Conservation (phyloP, 2,888 invertebrate species). For the Eupithecia pulchellata region DNA sequence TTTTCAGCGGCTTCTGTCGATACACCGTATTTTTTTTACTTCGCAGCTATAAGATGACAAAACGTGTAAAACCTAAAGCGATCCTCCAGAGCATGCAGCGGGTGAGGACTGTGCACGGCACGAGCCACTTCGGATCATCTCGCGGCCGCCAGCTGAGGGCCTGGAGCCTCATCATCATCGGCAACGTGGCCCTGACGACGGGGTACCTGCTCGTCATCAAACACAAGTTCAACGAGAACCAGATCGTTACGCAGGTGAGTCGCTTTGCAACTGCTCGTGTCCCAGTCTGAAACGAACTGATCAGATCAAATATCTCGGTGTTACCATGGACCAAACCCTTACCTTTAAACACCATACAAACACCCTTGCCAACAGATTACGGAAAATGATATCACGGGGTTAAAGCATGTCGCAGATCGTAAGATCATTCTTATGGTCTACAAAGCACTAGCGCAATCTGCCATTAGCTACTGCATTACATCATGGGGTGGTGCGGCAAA, state of each 20-base stretch:
- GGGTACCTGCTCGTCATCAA: constrained; percentile 63
- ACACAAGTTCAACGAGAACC: constrained; percentile 63
- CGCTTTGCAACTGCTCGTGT: neutral
- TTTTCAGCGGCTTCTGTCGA: neutral
- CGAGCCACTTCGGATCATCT: constrained; percentile 51
- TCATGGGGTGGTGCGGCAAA: no score
- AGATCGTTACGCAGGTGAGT: constrained; percentile 67
- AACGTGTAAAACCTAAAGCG: neutral
- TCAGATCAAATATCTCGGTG: no score
- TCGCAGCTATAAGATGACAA: neutral
- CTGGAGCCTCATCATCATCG: constrained; percentile 57
- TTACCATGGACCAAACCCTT: no score
- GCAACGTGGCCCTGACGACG: constrained; percentile 54
- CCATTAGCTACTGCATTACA: no score
- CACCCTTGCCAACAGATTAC: no score
- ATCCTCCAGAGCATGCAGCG: constrained; percentile 42
- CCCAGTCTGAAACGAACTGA: no score
- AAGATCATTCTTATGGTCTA: no score
- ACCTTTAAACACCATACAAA: no score
- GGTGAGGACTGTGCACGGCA: constrained; percentile 68
- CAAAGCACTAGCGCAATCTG: no score
- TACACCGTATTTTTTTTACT: neutral
- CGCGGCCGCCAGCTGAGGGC: constrained; percentile 48
- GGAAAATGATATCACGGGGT: no score
- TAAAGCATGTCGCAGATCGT: no score